Conservation (phyloP, 37 sponge, comb jelly and placozoan genomes). For the Mnemiopsis leidyi region DNA sequence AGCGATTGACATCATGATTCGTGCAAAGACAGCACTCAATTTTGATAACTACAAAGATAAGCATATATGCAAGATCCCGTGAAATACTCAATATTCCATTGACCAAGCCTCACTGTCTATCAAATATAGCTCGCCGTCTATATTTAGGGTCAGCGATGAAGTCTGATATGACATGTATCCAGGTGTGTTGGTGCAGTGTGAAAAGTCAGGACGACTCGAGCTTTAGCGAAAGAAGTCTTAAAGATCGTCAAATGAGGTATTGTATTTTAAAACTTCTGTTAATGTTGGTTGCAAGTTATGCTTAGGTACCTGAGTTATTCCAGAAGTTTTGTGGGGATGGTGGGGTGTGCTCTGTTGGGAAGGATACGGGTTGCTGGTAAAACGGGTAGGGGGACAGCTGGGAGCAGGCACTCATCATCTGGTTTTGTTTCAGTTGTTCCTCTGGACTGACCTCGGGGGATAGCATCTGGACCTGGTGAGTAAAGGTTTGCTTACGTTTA, state of each 20-base stretch:
- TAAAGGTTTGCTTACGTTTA: no score
- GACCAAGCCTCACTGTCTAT: background rate
- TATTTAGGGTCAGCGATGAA: background rate
- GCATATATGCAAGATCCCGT: background rate
- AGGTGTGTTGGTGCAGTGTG: no score
- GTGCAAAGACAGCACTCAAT: background rate
- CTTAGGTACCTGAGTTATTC: conserved; percentile 45
- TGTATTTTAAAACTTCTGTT: no score
- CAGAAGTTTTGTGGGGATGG: conserved; percentile 59
- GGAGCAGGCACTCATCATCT: background rate
- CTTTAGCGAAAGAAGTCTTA: no score
- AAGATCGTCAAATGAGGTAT: no score
- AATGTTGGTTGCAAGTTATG: no score
- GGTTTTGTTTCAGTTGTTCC: conserved; percentile 1
- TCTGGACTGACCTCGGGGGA: background rate
- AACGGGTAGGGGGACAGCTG: conserved; percentile 54
- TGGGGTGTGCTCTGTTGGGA: background rate
- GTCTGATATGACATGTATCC: no score
- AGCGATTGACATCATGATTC: background rate
- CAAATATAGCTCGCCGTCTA: background rate
- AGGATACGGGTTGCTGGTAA: conserved; percentile 1
- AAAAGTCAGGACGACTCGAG: no score
- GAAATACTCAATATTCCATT: background rate
- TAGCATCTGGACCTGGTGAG: conserved; percentile 30
- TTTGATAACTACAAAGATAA: background rate